Evolutionary conservation across 2,888 invertebrate species (phyloP).

Genomic region (Rugalucina vietnamica): DNA sequence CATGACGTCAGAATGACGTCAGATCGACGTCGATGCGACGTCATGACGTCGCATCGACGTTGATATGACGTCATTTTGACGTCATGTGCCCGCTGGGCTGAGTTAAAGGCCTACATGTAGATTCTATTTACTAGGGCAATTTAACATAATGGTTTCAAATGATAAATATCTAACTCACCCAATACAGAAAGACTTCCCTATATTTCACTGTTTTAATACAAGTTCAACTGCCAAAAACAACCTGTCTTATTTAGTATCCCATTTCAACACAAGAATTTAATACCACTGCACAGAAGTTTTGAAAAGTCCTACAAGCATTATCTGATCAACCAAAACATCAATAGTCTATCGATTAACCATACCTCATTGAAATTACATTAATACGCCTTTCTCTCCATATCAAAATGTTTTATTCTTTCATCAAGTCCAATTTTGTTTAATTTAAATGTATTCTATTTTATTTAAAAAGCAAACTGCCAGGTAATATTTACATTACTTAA

Average conservation of each 20-base stretch:
- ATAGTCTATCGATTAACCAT: background rate
- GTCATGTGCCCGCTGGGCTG: no score
- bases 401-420: background rate
- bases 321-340: conserved; percentile 8
- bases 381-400: background rate
- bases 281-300: background rate
- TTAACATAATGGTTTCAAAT: no score
- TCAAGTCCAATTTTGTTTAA: conserved; percentile 1
- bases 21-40: no score
- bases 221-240: background rate
- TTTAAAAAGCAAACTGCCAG: background rate
- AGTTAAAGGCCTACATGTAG: no score
- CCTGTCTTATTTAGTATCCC: background rate
- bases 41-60: no score
- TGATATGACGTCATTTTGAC: no score
- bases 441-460: background rate
- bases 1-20: no score
- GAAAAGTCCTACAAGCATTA: background rate
- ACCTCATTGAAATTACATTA: background rate
- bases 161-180: no score
- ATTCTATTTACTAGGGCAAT: no score
- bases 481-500: background rate
- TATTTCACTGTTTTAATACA: no score
- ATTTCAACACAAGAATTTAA: conserved; percentile 5
- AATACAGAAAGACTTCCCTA: no score